Base-by-base conservation (phyloP, 2,113 vertebrate species). In the Sprattus sprattus region DNA sequence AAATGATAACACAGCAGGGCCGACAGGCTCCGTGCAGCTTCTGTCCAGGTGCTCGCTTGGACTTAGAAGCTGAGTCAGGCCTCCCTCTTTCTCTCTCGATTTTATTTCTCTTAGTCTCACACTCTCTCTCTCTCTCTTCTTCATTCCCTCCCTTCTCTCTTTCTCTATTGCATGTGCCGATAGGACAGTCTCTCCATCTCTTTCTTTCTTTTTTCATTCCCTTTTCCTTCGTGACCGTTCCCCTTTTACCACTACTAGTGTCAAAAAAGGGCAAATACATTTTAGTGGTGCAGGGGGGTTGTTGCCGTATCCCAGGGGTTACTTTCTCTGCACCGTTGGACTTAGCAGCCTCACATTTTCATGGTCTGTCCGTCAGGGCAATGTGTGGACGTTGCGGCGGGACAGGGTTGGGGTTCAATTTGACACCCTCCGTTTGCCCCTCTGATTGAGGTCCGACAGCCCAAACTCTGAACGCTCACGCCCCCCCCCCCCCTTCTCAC, bases 1-100 rank as follows among this genome's bases (percentile, higher is more conserved):
- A 82, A 88, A 87, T 86, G 88, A 91, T 81, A 90, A 88, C 85
- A 87, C 67, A 75, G 67, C 67, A 39, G 7, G 60, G 60, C 60
- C 25, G 28, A 67, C 6, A 11, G 25, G 60, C 60, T 28, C 22
- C 2, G 8, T 9, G 7, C 60, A 25, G 60, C 60, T 67, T 8
- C n/a, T 67, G 54, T 28, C 60, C 60, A 25, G 60, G 60, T 67
- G 28, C 28, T 75, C 11, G 67, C 2, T 32, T 39, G 28, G 13
- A 16, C 67, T 75, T 75, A 75, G 32, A 3, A 45, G 57, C 52
- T 60, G 82, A 83, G 54, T 46, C 57, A 83, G 54, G 54, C 82
- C 2, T 39, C 39, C 46, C 3, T 71, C 60, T 47, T 10, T 16
- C 57, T 25, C 57, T 46, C 15, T 60, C 54, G 45, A 15, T 28